Evolutionary conservation across 2,113 vertebrate species (phyloP), one percentile per base, ranked within the genome.

Genomic region (Chauna torquata): DNA sequence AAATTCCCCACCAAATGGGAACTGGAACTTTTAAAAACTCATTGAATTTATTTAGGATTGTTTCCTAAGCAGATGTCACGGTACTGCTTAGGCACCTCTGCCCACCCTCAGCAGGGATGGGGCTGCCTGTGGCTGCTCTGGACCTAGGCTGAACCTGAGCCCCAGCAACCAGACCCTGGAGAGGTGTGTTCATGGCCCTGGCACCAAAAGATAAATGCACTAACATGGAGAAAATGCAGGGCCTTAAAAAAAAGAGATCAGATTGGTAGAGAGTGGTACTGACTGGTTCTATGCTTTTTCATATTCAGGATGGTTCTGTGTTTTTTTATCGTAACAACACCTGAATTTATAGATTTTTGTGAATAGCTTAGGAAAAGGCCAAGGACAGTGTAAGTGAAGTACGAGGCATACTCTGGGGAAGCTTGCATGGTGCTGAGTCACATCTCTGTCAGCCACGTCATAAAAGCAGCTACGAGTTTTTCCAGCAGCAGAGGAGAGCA

Each of bases 71-170:
- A 79, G 19, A 23, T 62, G 40, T 27, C 30, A 54, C 24, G 38
- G 17, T 85, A 36, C 23, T 79, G 10, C n/a, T 44, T 3, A 1
- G 0, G 0, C 68, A 12, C 9, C 38, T 62, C 14, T 55, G 9
- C 6, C 45, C 24, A 27, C 61, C 2, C 0, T 19, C 55, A 42
- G 36, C 22, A 66, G 47, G 8, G 36, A 88, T 6, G 16, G 14
- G 74, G 34, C 11, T 5, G 3, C 3, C 30, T 1, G 5, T 2
- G 2, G 16, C 58, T 61, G 11, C 8, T 2, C 24, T 62, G 27
- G 3, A 20, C 5, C 45, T 52, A 20, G 86, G 11, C 8, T 65
- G 8, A 22, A 32, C 6, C 25, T 28, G 16, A 52, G n/a, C 8
- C 15, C 24, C 2, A 1, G 24, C 27, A 64, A 30, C 8, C 52